Conservation (phyloP, 64 coral and sea anemone species). For the Montipora cactus region DNA sequence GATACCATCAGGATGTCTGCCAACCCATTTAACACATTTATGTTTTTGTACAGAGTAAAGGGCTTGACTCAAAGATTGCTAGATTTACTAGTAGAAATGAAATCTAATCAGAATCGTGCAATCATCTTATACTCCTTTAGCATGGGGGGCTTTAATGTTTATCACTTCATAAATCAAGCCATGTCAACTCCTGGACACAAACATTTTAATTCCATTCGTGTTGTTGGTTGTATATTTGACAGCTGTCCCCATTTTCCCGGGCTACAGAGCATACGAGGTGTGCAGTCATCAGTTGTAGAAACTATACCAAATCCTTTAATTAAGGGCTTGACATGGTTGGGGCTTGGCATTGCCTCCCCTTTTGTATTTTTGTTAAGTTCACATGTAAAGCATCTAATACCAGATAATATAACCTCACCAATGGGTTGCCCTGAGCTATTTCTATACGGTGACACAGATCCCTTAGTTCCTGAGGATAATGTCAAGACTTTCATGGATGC, state of each 20-base stretch:
- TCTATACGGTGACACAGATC: constrained; percentile 8
- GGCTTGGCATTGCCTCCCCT: not conserved
- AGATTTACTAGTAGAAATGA: constrained; percentile 35
- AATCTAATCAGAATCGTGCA: not conserved
- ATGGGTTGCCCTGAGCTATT: constrained; percentile 33
- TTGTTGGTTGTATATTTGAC: constrained; percentile 36
- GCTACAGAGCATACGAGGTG: not conserved
- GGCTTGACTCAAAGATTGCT: not conserved
- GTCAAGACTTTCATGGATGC: not conserved
- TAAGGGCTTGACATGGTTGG: not conserved
- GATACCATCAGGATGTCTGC: constrained; percentile 36
- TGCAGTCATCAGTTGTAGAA: constrained; percentile 23
- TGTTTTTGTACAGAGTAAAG: constrained; percentile 8
- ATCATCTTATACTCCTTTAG: constrained; percentile 12
- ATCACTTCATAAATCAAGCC: constrained; percentile 23
- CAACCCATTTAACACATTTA: constrained; percentile 26
- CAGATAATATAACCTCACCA: not conserved
- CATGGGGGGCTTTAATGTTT: constrained; percentile 35
- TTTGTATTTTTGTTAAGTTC: not conserved
- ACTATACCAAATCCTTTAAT: constrained; percentile 27
- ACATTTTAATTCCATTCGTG: constrained; percentile 22
- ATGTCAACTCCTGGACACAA: not conserved
- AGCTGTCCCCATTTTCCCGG: constrained; percentile 51
- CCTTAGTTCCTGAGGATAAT: constrained; percentile 23
- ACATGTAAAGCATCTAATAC: constrained; percentile 19